Evolutionary conservation across 2,113 vertebrate species (phyloP), one percentile per base, ranked within the genome.

Genomic region (Gallinago undulata): DNA sequence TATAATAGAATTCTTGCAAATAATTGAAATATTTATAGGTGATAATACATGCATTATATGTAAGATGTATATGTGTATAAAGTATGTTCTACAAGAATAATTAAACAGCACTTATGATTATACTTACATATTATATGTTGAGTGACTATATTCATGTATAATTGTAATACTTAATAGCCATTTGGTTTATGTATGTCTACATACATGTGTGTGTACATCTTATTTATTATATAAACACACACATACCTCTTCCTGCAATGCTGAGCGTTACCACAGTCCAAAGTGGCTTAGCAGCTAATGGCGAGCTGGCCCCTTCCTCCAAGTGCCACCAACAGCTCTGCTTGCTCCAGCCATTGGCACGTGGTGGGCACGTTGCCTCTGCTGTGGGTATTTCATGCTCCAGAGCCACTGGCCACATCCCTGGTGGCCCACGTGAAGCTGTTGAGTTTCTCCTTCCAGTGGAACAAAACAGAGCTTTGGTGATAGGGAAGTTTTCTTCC

Each of bases 401-500:
- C 53, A 4, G 53, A 30, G 53, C 63, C 5, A 1, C 57, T 31
- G 31, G 28, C 48, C 35, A 33, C 43, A 24, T 77, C 39, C 39
- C 57, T 68, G 69, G 35, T 35, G 23, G 57, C 45, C 41, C 37
- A 48, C 3, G 18, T 24, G 57, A 84, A 74, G 31, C 64, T 73
- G n/a, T 50, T 17, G 64, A 73, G 56, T 64, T 89, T 93, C 53
- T 76, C 37, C 70, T 83, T 82, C 81, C 74, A 91, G 25, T 10
- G 31, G 68, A 85, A 77, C 19, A 81, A 75, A 86, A 83, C 9
- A 2, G 57, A 89, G 70, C 57, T 69, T 72, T 67, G 64, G 43
- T 17, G n/a, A 77, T n/a, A 35, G 66, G 64, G 74, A 90, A 37
- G 35, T 87, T 96, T 94, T 67, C 31, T 89, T 95, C 75, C 91